A percentile compares a stretch with the other conserved stretches of the same genome.
These are phyloP conservation scores for Hemiscyllium ocellatum DNA, from an alignment of 2,113 vertebrate genomes.

Conservation along the genomic window DNA sequence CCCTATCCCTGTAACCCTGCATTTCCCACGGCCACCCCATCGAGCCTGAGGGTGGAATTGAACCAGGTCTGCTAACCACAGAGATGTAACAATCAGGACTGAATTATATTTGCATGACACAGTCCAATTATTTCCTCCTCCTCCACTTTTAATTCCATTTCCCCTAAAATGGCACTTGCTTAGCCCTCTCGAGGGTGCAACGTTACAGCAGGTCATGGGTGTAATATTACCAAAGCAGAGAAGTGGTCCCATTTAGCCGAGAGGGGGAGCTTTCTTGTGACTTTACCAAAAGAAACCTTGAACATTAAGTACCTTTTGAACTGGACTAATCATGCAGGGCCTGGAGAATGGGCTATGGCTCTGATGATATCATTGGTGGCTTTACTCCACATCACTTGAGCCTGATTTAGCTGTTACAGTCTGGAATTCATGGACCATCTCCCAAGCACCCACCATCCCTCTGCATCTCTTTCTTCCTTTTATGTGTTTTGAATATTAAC, in stretches of 20 bases:
- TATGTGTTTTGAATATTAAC: too few species aligned
- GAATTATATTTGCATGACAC: neutral
- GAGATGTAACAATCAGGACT: neutral
- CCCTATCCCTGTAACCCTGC: too few species aligned
- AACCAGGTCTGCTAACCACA: too few species aligned
- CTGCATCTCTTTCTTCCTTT: neutral
- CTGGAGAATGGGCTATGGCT: neutral
- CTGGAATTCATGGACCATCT: neutral
- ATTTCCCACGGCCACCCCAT: too few species aligned
- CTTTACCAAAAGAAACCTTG: neutral
- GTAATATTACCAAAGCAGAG: neutral
- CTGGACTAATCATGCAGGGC: neutral
- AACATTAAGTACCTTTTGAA: neutral
- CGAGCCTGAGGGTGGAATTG: too few species aligned
- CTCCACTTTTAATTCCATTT: neutral
- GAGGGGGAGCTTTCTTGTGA: neutral
- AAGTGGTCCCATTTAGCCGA: neutral
- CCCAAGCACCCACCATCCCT: neutral
- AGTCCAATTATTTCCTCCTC: neutral
- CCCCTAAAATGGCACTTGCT: neutral
- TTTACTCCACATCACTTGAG: neutral
- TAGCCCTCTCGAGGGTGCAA: neutral
- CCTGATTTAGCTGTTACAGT: neutral
- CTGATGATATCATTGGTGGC: neutral
- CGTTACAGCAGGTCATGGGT: neutral